phyloP scores from a whole-genome alignment of 2,113 vertebrate species.

The Kryptolebias marmoratus region DNA sequence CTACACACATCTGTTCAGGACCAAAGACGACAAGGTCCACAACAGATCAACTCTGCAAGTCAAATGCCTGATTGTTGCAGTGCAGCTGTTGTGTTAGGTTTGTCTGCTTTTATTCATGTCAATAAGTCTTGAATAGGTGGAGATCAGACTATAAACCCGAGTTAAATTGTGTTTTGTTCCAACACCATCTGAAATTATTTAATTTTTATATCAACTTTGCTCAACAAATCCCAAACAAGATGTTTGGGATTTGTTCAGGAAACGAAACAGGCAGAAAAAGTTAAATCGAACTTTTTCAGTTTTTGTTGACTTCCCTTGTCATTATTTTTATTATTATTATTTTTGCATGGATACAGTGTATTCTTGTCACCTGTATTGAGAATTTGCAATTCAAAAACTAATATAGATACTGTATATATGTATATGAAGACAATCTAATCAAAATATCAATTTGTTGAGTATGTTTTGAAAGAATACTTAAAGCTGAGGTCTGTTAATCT shows the following conservation, averaged over 20 bases:
- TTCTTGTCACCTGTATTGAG: too few relatives aligned
- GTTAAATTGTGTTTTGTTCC: background rate
- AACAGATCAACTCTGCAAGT: constrained; percentile 1
- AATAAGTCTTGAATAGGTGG: constrained; percentile 4
- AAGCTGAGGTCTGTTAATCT: too few relatives aligned
- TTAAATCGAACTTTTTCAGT: too few relatives aligned
- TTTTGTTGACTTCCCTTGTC: too few relatives aligned
- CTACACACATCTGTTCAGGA: constrained; percentile 16
- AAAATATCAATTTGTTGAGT: too few relatives aligned
- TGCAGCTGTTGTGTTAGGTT: constrained; percentile 25
- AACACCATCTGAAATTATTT: background rate
- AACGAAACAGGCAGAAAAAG: too few relatives aligned
- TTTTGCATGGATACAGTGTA: too few relatives aligned
- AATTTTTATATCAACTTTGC: background rate
- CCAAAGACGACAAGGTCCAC: constrained; percentile 1
- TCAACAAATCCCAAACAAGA: background rate
- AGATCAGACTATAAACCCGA: background rate
- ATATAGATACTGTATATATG: too few relatives aligned
- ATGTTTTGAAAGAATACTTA: too few relatives aligned
- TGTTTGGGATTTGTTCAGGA: background rate
- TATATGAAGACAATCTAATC: too few relatives aligned
- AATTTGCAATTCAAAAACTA: too few relatives aligned
- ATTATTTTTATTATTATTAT: too few relatives aligned
- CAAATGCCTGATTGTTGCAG: constrained; percentile 7
- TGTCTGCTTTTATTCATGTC: background rate